These are phyloP conservation scores for Bombycilla garrulus DNA, from an alignment of 2,113 vertebrate species.

Conservation along the genomic window DNA sequence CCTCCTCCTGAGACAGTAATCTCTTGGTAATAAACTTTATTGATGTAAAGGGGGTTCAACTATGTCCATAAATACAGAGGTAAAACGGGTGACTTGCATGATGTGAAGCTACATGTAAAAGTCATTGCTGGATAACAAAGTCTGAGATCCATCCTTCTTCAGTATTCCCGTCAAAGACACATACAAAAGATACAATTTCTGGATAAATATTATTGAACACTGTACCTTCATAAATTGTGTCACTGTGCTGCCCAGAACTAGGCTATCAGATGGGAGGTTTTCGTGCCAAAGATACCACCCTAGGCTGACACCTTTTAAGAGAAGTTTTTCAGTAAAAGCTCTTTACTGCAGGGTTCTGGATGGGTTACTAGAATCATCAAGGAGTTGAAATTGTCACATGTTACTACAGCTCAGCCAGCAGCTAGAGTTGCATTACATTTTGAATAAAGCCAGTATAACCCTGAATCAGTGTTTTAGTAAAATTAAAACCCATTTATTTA, in stretches of 20 bases:
- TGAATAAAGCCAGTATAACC: too few species aligned
- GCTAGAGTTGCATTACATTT: not conserved
- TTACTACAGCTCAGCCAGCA: not conserved
- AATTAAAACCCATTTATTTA: too few species aligned
- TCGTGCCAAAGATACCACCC: not conserved
- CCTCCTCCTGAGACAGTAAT: not conserved
- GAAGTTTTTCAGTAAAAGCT: not conserved
- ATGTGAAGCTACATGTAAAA: not conserved
- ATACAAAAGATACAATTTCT: not conserved
- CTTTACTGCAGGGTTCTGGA: not conserved
- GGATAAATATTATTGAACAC: not conserved
- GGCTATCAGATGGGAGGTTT: not conserved
- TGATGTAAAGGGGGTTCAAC: not conserved
- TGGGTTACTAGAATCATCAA: not conserved
- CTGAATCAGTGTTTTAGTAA: too few species aligned
- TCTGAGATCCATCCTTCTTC: not conserved
- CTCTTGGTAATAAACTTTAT: not conserved
- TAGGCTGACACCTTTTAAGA: not conserved
- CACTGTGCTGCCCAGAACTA: not conserved
- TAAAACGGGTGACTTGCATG: not conserved
- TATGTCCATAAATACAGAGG: rapidly evolving
- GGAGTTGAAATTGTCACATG: not conserved
- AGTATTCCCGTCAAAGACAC: not conserved
- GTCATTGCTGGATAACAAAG: not conserved
- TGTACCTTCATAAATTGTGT: not conserved